Evolutionary conservation across 92 coral and sea anemone species (phyloP).

Genomic region (Siderastrea siderea): DNA sequence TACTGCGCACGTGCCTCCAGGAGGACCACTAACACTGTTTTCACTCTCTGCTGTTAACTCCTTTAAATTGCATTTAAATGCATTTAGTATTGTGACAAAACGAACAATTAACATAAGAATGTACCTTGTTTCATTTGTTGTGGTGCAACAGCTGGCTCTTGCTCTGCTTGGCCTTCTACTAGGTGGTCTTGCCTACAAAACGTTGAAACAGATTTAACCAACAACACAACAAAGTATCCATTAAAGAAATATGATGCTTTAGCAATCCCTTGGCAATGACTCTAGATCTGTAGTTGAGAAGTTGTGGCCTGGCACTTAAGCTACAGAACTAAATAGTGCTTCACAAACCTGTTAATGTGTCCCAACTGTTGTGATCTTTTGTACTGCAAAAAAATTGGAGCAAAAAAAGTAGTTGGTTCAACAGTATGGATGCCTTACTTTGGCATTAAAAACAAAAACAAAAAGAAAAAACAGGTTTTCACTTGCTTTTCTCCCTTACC

Average conservation of each 20-base stretch:
- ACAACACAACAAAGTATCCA: too few species aligned
- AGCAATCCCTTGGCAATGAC: too few species aligned
- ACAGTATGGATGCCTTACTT: background rate
- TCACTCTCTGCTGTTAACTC: too few species aligned
- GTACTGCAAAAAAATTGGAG: constrained; percentile 12
- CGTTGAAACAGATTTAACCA: background rate
- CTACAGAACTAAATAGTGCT: too few species aligned
- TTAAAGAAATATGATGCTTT: too few species aligned
- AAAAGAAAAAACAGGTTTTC: background rate
- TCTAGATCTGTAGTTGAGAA: too few species aligned
- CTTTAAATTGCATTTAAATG: too few species aligned
- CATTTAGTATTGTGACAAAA: background rate
- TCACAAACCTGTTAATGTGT: constrained; percentile 6
- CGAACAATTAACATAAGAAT: background rate
- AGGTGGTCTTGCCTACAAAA: constrained; percentile 9
- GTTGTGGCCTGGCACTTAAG: background rate
- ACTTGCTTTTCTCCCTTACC: constrained; percentile 16
- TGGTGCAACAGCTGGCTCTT: background rate
- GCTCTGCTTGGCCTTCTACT: background rate
- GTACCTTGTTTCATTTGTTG: constrained; percentile 19
- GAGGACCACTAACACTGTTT: too few species aligned
- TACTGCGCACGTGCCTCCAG: too few species aligned
- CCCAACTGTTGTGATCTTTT: background rate
- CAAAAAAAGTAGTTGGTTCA: background rate
- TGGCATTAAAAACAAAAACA: background rate